Conservation (phyloP, 2,888 invertebrate species). For the Ypsolopha scabrella region DNA sequence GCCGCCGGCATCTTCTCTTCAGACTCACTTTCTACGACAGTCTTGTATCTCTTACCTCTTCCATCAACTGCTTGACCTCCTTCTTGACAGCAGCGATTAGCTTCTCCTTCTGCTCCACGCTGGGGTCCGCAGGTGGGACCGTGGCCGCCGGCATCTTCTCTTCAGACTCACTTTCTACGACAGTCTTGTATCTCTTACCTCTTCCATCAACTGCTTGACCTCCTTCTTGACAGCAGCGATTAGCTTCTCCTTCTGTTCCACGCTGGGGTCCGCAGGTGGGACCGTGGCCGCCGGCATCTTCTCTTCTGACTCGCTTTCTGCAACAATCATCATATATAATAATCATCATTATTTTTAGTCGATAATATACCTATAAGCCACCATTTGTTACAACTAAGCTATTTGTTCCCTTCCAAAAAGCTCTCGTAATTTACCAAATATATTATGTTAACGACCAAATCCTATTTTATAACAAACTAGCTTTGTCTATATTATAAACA, state of each 20-base stretch:
- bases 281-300: slow-evolving; percentile 40
- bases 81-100: slow-evolving; percentile 86
- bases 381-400: neutral
- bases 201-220: slow-evolving; percentile 97
- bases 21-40: no score
- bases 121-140: slow-evolving; percentile 31
- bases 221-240: slow-evolving; percentile 88
- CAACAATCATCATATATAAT: slow-evolving; percentile 9
- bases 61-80: slow-evolving; percentile 97
- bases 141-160: slow-evolving; percentile 44
- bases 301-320: slow-evolving; percentile 43
- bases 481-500: no score
- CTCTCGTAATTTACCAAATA: no score
- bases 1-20: slow-evolving; percentile 48
- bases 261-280: slow-evolving; percentile 32
- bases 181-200: slow-evolving; percentile 39
- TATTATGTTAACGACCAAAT: no score
- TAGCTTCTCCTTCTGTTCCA: slow-evolving; percentile 80
- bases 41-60: no score
- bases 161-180: slow-evolving; percentile 28
- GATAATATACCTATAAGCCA: neutral
- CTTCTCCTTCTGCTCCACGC: slow-evolving; percentile 77
- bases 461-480: no score
- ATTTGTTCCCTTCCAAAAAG: no score
- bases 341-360: neutral